Evolutionary conservation across 2,888 invertebrate species (phyloP), one percentile per base, ranked within the genome.

Genomic region (Melanophora roralis): DNA sequence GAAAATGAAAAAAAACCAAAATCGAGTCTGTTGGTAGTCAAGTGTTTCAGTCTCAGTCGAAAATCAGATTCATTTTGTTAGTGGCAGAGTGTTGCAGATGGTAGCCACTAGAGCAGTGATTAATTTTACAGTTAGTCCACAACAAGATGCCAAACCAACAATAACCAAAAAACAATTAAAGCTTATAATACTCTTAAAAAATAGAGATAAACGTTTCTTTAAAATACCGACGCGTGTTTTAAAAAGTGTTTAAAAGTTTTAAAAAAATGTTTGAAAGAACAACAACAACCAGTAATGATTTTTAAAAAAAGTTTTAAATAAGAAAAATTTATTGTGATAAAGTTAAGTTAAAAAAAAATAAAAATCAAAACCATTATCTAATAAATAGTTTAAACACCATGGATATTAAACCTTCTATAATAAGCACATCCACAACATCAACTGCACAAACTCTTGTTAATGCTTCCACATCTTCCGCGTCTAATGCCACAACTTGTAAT

Each of bases 81-180:
- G 82, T 81, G 81, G 81, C 81, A 81, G 80, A 81, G 83, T 82
- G 83, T 83, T 83, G 84, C 85, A 85, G 85, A 85, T 86, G 84
- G 85, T 84, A 82, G 82, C 83, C 83, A 82, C 82, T 83, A 82
- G 77, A 84, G 85, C 86, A 85, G 85, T 88, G 87, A 88, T 88
- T 88, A 88, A 86, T 88, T 88, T 88, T 86, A 86, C 87, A 84
- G 87, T 85, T 86, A 88, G 87, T 88, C 86, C 88, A 84, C 83
- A 87, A 86, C 85, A 86, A 86, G 88, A 86, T 85, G 85, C 85
- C 85, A 87, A 87, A 85, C 84, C 84, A 76, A 81, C 78, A 82
- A 81, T 81, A 82, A 78, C 79, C 49, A 62, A 74, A 60, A 57
- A 40, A 32, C 55, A 53, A 47, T 40, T 71, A 80, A 80, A 74